Evolutionary conservation across 2,113 vertebrate species (phyloP), one percentile per base, ranked within the genome.

Genomic region (Lophochroa leadbeateri): DNA sequence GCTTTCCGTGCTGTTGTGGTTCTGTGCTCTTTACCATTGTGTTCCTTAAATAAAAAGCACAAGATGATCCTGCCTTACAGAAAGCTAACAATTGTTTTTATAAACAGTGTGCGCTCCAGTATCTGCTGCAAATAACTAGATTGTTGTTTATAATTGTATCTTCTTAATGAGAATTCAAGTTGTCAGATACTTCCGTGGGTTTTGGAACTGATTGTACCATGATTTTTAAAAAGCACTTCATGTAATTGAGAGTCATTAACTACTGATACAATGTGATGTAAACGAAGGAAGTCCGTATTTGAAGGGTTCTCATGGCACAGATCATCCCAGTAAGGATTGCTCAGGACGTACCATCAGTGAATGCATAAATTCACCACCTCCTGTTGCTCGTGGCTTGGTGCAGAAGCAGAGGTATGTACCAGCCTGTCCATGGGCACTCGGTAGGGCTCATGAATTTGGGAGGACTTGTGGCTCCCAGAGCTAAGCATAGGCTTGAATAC

Each of bases 41-140:
- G 83, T 96, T 96, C 93, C 70, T 87, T 87, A 96, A 97, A 96
- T 96, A 96, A 97, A 96, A 89, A 82, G 93, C 91, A 95, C 94
- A 85, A 85, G 89, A 94, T 69, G 86, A 89, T 96, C 94, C 61
- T 23, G 35, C 58, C 10, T 6, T 27, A 44, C 39, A 89, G 65
- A 89, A 92, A 28, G 52, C 25, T n/a, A 77, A 61, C 80, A 92
- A 49, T 91, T 92, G 93, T 79, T 92, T 94, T 90, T 53, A 11
- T 92, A 92, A 95, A 84, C 86, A 94, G 46, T 4, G 12, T 18
- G 37, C 33, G 29, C 70, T 79, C 55, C 41, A 47, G 10, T 86
- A 8, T 89, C 81, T 82, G 50, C 20, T 29, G 58, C 11, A 25
- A 92, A 46, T 79, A 69, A 63, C 37, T 35, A 39, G 70, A 35